Conservation (phyloP, 2,888 invertebrate species). For the Cheilosia impressa region DNA sequence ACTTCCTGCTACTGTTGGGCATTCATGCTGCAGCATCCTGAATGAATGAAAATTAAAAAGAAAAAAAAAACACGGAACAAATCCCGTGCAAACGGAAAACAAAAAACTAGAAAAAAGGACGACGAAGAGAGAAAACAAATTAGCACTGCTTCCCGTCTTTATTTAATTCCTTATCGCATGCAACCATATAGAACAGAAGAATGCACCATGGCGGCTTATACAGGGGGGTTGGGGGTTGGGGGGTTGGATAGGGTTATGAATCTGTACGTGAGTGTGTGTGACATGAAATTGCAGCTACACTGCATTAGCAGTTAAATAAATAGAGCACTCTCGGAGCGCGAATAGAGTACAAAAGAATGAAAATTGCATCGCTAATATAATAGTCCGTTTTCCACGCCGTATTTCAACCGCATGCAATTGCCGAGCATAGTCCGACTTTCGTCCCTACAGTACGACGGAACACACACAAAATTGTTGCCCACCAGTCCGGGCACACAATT, state of each 20-base stretch:
- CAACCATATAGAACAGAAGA: background rate
- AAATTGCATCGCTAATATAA: slow-evolving; percentile 58
- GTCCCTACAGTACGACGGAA: slow-evolving; percentile 10
- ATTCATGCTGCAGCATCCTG: slow-evolving; percentile 44
- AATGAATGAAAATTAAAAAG: slow-evolving; percentile 49
- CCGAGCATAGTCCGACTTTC: slow-evolving; percentile 17
- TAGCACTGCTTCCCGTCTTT: slow-evolving; percentile 71
- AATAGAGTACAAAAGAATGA: slow-evolving; percentile 63
- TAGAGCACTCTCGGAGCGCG: slow-evolving; percentile 48
- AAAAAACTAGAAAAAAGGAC: slow-evolving; percentile 13
- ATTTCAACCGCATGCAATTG: slow-evolving; percentile 34
- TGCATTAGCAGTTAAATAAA: slow-evolving; percentile 69
- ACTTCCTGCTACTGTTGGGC: slow-evolving; percentile 36
- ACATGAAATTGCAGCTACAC: slow-evolving; percentile 52
- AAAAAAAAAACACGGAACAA: slow-evolving; percentile 28
- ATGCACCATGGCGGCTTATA: background rate
- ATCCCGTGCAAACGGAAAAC: slow-evolving; percentile 56
- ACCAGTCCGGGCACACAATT: slow-evolving; percentile 4
- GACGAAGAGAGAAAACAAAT: slow-evolving; percentile 67
- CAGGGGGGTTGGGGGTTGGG: too few relatives aligned
- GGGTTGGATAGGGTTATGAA: background rate
- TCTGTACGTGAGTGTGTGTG: slow-evolving; percentile 1
- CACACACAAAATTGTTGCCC: slow-evolving; percentile 24
- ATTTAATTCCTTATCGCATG: slow-evolving; percentile 54
- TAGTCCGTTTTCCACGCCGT: slow-evolving; percentile 30